A percentile compares a stretch with the other conserved stretches of the same genome.
phyloP scores from a whole-genome alignment of 2,888 invertebrate species.

The Cephus rjabovi region DNA sequence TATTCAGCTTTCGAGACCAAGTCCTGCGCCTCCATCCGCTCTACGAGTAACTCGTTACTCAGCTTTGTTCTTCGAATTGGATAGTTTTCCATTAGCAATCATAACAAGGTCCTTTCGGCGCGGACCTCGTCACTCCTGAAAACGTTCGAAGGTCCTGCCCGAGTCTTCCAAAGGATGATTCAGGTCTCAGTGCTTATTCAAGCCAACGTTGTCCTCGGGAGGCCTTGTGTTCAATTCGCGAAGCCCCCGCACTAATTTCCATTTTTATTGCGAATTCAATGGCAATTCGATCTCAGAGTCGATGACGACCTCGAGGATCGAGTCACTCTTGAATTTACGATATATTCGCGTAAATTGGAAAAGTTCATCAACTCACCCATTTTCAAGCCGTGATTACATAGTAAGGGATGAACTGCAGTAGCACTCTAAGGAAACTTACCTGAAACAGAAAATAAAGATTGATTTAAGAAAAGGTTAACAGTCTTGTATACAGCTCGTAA shows the following conservation, averaged over 20 bases:
- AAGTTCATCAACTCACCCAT: not conserved
- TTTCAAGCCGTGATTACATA: not conserved
- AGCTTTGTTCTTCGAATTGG: constrained; percentile 64
- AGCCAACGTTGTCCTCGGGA: constrained; percentile 46
- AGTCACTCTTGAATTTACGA: not conserved
- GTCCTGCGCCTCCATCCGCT: not conserved
- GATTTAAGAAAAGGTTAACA: not conserved
- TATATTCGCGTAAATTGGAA: not conserved
- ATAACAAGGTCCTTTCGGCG: constrained; percentile 60
- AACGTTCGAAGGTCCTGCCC: constrained; percentile 26
- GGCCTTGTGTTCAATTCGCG: constrained; percentile 41
- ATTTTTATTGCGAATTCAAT: constrained; percentile 62
- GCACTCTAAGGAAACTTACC: constrained; percentile 29
- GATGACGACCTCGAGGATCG: not conserved
- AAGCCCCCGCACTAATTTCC: constrained; percentile 51
- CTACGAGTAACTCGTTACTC: constrained; percentile 57
- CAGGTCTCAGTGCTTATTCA: constrained; percentile 46
- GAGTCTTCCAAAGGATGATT: constrained; percentile 40
- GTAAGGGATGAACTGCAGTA: not conserved
- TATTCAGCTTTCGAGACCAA: constrained; percentile 14
- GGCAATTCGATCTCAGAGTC: constrained; percentile 29
- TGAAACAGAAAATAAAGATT: constrained; percentile 27
- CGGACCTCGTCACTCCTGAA: constrained; percentile 43
- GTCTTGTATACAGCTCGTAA: not conserved
- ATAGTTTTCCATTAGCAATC: constrained; percentile 65